phyloP scores from a whole-genome alignment of 1,140 invertebrate genomes.

The Globodera rostochiensis region DNA sequence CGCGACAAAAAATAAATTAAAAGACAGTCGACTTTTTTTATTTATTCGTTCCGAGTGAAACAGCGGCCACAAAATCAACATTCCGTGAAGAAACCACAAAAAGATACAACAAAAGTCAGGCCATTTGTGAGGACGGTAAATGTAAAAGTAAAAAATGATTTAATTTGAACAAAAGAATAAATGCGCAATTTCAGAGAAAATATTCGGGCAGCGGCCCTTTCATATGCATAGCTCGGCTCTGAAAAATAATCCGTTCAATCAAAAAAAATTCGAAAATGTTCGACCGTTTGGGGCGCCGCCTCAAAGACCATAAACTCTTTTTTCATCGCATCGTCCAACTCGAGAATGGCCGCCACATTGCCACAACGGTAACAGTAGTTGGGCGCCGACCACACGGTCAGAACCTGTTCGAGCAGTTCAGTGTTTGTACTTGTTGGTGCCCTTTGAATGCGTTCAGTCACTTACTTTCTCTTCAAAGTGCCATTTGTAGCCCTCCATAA shows the following conservation, averaged over 20 bases:
- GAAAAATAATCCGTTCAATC: not conserved
- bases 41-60: too few relatives aligned
- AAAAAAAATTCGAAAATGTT: not conserved
- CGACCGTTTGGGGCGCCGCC: slow-evolving; percentile 82
- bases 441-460: not conserved
- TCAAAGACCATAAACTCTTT: slow-evolving; percentile 99
- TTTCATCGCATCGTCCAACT: slow-evolving; percentile 94
- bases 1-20: too few relatives aligned
- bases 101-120: too few relatives aligned
- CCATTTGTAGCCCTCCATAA: slow-evolving; percentile 99
- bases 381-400: slow-evolving; percentile 99
- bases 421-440: too few relatives aligned
- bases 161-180: too few relatives aligned
- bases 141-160: too few relatives aligned
- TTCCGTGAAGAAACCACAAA: too few relatives aligned
- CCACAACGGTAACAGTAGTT: slow-evolving; percentile 79
- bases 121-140: too few relatives aligned
- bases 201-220: slow-evolving; percentile 99
- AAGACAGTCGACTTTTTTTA: too few relatives aligned
- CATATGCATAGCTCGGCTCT: slow-evolving; percentile 91
- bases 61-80: too few relatives aligned
- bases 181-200: slow-evolving; percentile 75
- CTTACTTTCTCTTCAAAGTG: slow-evolving; percentile 75
- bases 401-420: slow-evolving; percentile 69
- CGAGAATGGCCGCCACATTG: slow-evolving; percentile 83